These are phyloP conservation scores for Leucopternis melanops DNA, from an alignment of 2,113 vertebrate species.

Conservation along the genomic window DNA sequence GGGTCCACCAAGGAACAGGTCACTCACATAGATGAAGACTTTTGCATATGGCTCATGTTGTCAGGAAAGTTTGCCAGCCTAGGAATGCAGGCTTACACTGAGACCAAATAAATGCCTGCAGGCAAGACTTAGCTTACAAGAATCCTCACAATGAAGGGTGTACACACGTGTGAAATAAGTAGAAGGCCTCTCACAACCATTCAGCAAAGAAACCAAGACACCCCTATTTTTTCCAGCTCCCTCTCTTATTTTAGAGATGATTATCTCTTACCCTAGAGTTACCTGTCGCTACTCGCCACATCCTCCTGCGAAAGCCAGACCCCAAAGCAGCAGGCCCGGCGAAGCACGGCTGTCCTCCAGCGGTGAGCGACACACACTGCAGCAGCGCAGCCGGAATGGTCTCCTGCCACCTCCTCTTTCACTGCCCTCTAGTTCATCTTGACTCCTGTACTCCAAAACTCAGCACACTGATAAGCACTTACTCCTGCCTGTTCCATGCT, in stretches of 20 bases:
- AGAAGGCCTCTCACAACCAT: neutral
- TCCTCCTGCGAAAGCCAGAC: neutral
- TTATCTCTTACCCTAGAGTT: too few relatives aligned
- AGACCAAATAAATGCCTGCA: neutral
- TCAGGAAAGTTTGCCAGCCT: neutral
- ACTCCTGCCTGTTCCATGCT: neutral
- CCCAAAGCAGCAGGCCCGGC: neutral
- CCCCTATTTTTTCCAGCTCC: neutral
- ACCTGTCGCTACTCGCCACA: too few relatives aligned
- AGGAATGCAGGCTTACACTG: neutral
- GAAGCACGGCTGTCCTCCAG: neutral
- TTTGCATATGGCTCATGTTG: rapidly evolving
- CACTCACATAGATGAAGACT: rapidly evolving
- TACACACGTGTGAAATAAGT: rapidly evolving
- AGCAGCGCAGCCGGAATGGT: rapidly evolving
- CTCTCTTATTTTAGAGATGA: neutral
- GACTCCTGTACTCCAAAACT: neutral
- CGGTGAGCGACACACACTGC: neutral
- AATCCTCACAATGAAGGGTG: neutral
- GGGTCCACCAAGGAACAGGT: neutral
- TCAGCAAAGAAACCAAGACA: neutral
- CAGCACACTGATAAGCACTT: neutral
- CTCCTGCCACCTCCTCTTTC: neutral
- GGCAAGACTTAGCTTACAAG: neutral
- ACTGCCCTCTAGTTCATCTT: neutral